phyloP scores from a whole-genome alignment of 2,888 invertebrate genomes.

The Drosophila mercatorum region DNA sequence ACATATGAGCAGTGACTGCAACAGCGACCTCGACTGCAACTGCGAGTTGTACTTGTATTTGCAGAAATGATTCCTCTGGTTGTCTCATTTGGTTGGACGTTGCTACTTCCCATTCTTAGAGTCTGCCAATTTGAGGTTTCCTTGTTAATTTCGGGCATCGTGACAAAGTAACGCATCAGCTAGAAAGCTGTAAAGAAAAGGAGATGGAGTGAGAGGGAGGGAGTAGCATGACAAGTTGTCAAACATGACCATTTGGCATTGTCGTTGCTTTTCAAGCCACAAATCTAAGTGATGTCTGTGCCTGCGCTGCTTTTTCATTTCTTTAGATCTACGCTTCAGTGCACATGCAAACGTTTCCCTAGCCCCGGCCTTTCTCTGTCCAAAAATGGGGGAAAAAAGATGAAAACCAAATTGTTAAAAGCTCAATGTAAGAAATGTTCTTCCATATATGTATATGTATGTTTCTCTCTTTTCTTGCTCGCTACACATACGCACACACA shows the following conservation, averaged over 20 bases:
- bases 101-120: background rate
- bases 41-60: slow-evolving; percentile 24
- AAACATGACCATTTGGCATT: slow-evolving; percentile 75
- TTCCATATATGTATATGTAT: slow-evolving; percentile 14
- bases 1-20: slow-evolving; percentile 52
- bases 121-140: slow-evolving; percentile 40
- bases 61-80: slow-evolving; percentile 40
- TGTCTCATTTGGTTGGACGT: slow-evolving; percentile 10
- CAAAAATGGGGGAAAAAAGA: slow-evolving; percentile 24
- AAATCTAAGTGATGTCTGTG: slow-evolving; percentile 66
- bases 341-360: slow-evolving; percentile 77
- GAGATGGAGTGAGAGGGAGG: background rate
- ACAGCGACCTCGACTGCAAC: slow-evolving; percentile 4
- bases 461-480: background rate
- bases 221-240: slow-evolving; percentile 58
- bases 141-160: slow-evolving; percentile 57
- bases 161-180: slow-evolving; percentile 69
- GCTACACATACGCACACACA: slow-evolving; percentile 30
- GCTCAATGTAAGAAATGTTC: slow-evolving; percentile 56
- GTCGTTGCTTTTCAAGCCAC: slow-evolving; percentile 68
- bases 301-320: slow-evolving; percentile 63
- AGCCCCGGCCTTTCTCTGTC: background rate
- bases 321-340: slow-evolving; percentile 78
- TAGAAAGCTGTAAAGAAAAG: slow-evolving; percentile 17
- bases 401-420: slow-evolving; percentile 40